Percentiles rank a stretch among this genome's conserved stretches.
phyloP scores from a whole-genome alignment of 2,797 vertebrate species.

The Telmatherina bonti region DNA sequence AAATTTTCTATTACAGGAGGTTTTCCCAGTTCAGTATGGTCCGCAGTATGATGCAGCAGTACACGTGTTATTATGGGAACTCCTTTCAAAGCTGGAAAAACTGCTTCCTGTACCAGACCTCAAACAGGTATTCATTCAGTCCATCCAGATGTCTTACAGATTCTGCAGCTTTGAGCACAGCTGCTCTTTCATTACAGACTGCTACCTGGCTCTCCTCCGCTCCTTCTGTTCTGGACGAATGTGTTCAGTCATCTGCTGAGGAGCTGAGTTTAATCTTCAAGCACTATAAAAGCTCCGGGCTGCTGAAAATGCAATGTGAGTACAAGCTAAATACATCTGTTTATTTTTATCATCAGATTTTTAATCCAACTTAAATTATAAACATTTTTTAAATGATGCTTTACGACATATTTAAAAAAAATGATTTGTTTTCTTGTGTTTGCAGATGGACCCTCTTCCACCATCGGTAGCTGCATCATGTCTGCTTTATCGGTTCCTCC shows the following conservation, averaged over 20 bases:
- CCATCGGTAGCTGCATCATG: slow-evolving; percentile 77
- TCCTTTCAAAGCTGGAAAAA: slow-evolving; percentile 85
- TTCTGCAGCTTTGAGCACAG: not conserved
- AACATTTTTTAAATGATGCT: not conserved
- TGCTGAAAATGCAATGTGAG: slow-evolving; percentile 70
- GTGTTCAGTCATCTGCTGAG: slow-evolving; percentile 63
- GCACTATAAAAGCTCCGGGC: slow-evolving; percentile 66
- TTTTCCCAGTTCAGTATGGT: slow-evolving; percentile 87
- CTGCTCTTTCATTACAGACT: slow-evolving; percentile 66
- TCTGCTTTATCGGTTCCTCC: slow-evolving; percentile 79
- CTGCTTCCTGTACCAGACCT: slow-evolving; percentile 78
- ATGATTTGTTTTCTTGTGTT: not conserved
- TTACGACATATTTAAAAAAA: not conserved
- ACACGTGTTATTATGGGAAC: slow-evolving; percentile 86
- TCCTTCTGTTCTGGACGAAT: slow-evolving; percentile 70
- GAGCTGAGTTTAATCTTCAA: slow-evolving; percentile 67
- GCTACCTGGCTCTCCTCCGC: slow-evolving; percentile 74
- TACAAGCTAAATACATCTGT: not conserved
- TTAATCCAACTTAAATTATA: not conserved
- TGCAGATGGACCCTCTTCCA: slow-evolving; percentile 66
- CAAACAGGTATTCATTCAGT: slow-evolving; percentile 79
- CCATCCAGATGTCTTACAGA: not conserved
- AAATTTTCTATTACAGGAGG: slow-evolving; percentile 71
- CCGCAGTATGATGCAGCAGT: slow-evolving; percentile 81
- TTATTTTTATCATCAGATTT: not conserved